A percentile compares a stretch with the other conserved stretches of the same genome.
Evolutionary conservation across 1,140 invertebrate genomes (phyloP).

Genomic region (Doryteuthis pealeii): DNA sequence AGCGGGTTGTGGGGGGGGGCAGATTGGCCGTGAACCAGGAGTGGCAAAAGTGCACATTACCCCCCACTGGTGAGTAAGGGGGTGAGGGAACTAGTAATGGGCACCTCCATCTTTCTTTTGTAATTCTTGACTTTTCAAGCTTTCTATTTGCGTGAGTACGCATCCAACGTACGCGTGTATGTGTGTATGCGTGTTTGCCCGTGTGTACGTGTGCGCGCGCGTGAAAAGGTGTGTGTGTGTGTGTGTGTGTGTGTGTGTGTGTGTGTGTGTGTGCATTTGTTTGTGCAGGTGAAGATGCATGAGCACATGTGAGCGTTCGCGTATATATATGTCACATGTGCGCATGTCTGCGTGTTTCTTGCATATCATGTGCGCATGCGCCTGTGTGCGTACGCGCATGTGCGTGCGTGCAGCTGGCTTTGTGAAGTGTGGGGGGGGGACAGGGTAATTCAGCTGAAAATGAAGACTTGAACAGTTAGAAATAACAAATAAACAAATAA

Average conservation of each 20-base stretch:
- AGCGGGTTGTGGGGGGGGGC: no score
- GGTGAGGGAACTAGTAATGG: no score
- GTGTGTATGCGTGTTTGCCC: slow-evolving; percentile 3
- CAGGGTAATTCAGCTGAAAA: no score
- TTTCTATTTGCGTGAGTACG: slow-evolving; percentile 18
- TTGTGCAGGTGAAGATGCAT: background rate
- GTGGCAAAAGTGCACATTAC: no score
- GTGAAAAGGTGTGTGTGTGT: background rate
- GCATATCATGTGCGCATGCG: background rate
- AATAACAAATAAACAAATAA: no score
- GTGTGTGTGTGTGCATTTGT: slow-evolving; percentile 22
- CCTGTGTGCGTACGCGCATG: background rate
- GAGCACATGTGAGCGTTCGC: background rate
- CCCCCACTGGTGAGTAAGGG: no score
- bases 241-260: slow-evolving; percentile 7
- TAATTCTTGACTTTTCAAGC: background rate
- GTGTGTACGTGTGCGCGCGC: slow-evolving; percentile 15
- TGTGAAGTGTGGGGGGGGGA: no score
- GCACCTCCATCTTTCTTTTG: no score
- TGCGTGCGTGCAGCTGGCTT: background rate
- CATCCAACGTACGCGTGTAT: slow-evolving; percentile 2
- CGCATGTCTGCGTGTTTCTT: background rate
- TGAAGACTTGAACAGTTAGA: no score
- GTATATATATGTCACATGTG: background rate
- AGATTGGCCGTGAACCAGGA: no score